Evolutionary conservation across 2,797 vertebrate genomes (phyloP).

Genomic region (Eulemur rubriventer): DNA sequence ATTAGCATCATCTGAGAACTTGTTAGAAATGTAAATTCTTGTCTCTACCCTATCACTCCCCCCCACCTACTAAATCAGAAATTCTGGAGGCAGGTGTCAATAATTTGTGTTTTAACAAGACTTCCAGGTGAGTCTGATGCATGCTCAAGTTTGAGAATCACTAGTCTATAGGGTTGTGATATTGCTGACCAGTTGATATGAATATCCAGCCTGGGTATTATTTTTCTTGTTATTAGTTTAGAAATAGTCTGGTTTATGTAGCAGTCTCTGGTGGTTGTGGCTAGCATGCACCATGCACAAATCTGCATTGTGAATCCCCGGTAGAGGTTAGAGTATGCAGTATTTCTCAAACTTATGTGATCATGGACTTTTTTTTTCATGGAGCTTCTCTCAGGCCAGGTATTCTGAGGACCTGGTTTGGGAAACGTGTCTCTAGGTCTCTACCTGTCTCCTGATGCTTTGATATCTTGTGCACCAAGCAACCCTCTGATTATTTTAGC

Average conservation of each 20-base stretch:
- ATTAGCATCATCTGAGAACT: not conserved
- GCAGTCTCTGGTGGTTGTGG: not conserved
- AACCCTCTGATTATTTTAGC: not conserved
- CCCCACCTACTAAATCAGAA: not conserved
- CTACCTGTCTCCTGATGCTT: not conserved
- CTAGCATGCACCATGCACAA: not conserved
- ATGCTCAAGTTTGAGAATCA: not conserved
- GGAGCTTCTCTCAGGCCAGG: not conserved
- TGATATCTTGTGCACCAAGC: not conserved
- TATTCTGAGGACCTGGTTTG: not conserved
- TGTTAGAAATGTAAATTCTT: not conserved
- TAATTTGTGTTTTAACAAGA: not conserved
- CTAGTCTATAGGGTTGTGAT: not conserved
- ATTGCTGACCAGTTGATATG: not conserved
- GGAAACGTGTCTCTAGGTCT: not conserved
- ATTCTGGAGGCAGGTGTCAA: not conserved
- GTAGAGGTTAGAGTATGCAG: not conserved
- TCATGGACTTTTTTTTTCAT: not conserved
- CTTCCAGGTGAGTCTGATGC: not conserved
- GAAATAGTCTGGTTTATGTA: not conserved
- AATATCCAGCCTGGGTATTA: not conserved
- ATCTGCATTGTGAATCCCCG: not conserved
- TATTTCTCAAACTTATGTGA: not conserved
- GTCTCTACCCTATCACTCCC: too few species aligned
- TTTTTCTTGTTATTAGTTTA: not conserved